Conservation (phyloP, 1,140 invertebrate species). For the Ceratina japonica region DNA sequence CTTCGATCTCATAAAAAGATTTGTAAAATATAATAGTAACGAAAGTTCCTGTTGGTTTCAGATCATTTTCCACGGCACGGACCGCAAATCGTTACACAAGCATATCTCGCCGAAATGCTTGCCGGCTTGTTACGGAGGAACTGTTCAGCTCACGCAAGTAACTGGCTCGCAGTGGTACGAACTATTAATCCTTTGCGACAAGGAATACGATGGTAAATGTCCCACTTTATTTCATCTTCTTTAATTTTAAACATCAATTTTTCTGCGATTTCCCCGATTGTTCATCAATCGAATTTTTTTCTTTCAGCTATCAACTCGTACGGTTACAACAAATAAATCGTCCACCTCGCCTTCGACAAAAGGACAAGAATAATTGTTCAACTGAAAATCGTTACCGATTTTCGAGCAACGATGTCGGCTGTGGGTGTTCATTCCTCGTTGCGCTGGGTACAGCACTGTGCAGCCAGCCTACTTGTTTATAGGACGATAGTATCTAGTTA, state of each 20-base stretch:
- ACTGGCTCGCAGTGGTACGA: slow-evolving; percentile 87
- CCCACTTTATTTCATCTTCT: too few species aligned
- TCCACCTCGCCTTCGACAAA: background rate
- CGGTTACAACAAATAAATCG: slow-evolving; percentile 83
- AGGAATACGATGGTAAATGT: slow-evolving; percentile 84
- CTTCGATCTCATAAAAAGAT: too few species aligned
- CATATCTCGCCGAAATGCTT: slow-evolving; percentile 89
- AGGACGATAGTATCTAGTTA: too few species aligned
- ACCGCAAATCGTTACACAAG: slow-evolving; percentile 89
- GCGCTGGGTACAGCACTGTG: too few species aligned
- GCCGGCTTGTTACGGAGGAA: slow-evolving; percentile 89
- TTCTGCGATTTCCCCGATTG: too few species aligned
- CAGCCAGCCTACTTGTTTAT: background rate
- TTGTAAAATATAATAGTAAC: too few species aligned
- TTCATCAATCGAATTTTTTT: background rate
- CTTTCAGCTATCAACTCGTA: slow-evolving; percentile 87
- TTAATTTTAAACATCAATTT: too few species aligned
- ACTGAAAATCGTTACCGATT: slow-evolving; percentile 1
- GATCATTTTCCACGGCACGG: slow-evolving; percentile 92
- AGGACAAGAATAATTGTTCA: slow-evolving; percentile 24
- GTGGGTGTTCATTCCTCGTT: background rate
- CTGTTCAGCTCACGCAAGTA: slow-evolving; percentile 81
- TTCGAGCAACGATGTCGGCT: slow-evolving; percentile 4
- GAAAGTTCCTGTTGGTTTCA: slow-evolving; percentile 52
- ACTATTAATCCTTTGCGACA: slow-evolving; percentile 84